Base-by-base conservation (phyloP, 1,140 invertebrate species). In the Magallana angulata region DNA sequence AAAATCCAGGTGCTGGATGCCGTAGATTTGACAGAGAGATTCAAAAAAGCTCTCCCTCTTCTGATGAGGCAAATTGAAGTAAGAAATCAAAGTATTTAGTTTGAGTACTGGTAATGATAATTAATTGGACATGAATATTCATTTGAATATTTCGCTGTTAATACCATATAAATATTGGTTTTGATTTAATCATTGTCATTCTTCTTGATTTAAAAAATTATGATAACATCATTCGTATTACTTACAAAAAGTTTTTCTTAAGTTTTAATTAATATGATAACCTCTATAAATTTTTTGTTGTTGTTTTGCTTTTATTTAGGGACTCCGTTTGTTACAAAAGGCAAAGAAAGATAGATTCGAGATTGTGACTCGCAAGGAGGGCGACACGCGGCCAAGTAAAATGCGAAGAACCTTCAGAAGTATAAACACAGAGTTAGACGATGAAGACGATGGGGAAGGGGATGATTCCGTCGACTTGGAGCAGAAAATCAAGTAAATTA, bases 1-100 rank as follows among this genome's bases (percentile, higher is more conserved):
- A 95, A 95, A 87, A 92, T 96, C 58, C 93, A 95, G 87, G 94
- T 96, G 7, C 88, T 96, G 36, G 95, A 96, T 93, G 95, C 95
- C 59, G 91, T 95, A 76, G 95, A 96, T 89, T 88, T 96, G 7
- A 91, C 92, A 12, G 95, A 96, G 85, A 91, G 96, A 89, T 95
- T 95, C 89, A 94, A 93, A 82, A 95, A 95, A 89, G 94, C 95
- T 9, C 90, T 96, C 14, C 95, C 95, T 14, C 91, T 96, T 14
- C 92, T 96, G 14, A 93, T 95, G 87, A 91, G 95, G 80, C 95
- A 96, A 87, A 95, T 96, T 89, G 94, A 96, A 93, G 95, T 95
- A 89, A 88, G 86, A 48, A 18, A 76, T 48, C 36, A 7, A 36
- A 36, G 8, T 48, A 48, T 48, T 24, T 24, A 24, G 18, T 24